phyloP scores from a whole-genome alignment of 1,140 invertebrate species.

The Brachionus angularis region DNA sequence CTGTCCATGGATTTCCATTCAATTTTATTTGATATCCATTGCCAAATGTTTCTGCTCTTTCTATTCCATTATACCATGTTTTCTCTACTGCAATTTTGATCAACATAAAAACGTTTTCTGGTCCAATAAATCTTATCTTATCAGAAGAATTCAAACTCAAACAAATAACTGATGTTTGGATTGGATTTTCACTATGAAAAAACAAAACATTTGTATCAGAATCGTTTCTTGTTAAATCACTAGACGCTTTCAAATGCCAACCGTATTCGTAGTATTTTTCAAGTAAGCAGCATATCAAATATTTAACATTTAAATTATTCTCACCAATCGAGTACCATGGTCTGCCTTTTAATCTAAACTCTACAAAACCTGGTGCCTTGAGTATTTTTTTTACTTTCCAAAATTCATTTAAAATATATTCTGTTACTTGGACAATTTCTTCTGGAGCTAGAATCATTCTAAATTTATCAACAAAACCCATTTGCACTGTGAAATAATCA shows the following conservation, averaged over 20 bases:
- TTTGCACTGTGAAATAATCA: slow-evolving; percentile 2
- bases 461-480: background rate
- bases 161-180: background rate
- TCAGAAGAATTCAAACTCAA: slow-evolving; percentile 14
- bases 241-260: slow-evolving; percentile 16
- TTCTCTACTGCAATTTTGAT: background rate
- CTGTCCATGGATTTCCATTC: slow-evolving; percentile 1
- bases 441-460: slow-evolving; percentile 17
- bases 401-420: background rate
- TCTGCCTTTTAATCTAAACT: slow-evolving; percentile 1
- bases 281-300: background rate
- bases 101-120: background rate
- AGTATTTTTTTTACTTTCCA: background rate
- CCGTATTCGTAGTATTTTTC: background rate
- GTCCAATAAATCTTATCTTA: background rate
- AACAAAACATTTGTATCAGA: slow-evolving; percentile 1
- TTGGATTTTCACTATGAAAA: background rate
- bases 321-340: slow-evolving; percentile 9
- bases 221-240: background rate
- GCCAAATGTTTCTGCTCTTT: background rate
- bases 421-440: background rate
- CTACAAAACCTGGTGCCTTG: slow-evolving; percentile 9
- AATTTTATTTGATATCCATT: slow-evolving; percentile 10
- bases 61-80: background rate
- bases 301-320: background rate